These are phyloP conservation scores for Agriopis marginaria DNA, from an alignment of 2,888 invertebrate genomes.

Conservation along the genomic window DNA sequence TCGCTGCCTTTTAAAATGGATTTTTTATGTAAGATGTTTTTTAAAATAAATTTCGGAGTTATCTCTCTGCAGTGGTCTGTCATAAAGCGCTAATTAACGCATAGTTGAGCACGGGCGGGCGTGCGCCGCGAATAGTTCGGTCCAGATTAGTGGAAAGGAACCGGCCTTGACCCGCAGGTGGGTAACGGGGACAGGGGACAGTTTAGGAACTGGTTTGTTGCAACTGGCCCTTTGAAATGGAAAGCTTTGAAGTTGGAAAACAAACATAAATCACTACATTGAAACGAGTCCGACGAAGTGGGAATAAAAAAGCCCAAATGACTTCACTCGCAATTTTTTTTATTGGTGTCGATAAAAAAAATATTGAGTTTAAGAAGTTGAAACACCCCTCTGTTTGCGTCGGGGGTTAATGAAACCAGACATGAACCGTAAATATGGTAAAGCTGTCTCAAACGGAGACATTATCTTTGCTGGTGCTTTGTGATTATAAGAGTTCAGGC, in stretches of 20 bases:
- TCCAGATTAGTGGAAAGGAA: conserved; percentile 44
- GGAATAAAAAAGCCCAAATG: background rate
- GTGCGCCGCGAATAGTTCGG: conserved; percentile 39
- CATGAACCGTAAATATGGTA: too few relatives aligned
- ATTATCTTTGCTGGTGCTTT: too few relatives aligned
- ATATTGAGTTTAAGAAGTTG: too few relatives aligned
- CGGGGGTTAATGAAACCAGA: too few relatives aligned
- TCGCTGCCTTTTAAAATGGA: too few relatives aligned
- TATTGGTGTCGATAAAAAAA: too few relatives aligned
- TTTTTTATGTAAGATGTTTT: too few relatives aligned
- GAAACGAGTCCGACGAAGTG: background rate
- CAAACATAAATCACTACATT: background rate
- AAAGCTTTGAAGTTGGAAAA: conserved; percentile 8
- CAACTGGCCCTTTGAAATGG: conserved; percentile 17
- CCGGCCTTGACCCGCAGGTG: conserved; percentile 43
- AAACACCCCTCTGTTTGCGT: too few relatives aligned
- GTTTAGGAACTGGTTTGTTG: conserved; percentile 20
- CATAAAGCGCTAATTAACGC: conserved; percentile 37
- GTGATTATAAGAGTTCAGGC: too few relatives aligned
- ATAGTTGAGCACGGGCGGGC: conserved; percentile 35
- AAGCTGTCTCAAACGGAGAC: too few relatives aligned
- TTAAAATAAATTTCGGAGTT: too few relatives aligned
- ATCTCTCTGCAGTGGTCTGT: conserved; percentile 2
- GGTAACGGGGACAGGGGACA: conserved; percentile 30
- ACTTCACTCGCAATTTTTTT: too few relatives aligned